Evolutionary conservation across 2,113 vertebrate species (phyloP), one percentile per base, ranked within the genome.

Genomic region (Pangasianodon gigas): DNA sequence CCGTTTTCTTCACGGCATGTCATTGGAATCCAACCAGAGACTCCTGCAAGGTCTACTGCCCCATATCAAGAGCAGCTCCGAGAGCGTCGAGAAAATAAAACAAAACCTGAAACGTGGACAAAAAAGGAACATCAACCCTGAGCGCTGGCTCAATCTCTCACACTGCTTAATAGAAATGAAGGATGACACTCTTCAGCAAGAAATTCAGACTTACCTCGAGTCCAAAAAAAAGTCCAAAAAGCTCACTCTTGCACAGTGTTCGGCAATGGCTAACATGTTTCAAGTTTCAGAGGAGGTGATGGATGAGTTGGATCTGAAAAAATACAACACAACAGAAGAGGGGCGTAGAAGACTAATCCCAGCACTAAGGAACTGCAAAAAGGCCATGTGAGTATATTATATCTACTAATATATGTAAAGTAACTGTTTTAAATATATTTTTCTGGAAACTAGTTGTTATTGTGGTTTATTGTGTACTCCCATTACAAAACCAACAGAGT

Each of bases 91-190:
- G 21, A 88, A 83, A 46, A 88, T 83, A 18, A 88, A 37, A 52
- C 77, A 69, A 7, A 83, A 82, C 32, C 60, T 88, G 26, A 88
- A 88, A 69, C 79, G 48, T 0, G 60, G 77, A 29, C 60, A 88
- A 46, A 82, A 88, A 29, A 71, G 32, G 18, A 54, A 83, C 32
- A 83, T 83, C 48, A 83, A 83, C 62, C 79, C 87, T 83, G 87
- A 88, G 79, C 60, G 87, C 13, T 88, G 79, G 79, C 67, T 88
- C 46, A 88, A 88, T 71, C 87, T 88, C 7, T 29, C 51, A 29
- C 79, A 88, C 21, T 88, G 87, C 51, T 83, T 88, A 51, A 71
- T 56, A 69, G 87, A 88, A 88, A 88, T 88, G 79, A 88, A 88
- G 37, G 87, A 88, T 71, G 13, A 54, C 21, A 54, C 60, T 54